phyloP scores from a whole-genome alignment of 2,888 invertebrate species.

The Calephelis perditalis region DNA sequence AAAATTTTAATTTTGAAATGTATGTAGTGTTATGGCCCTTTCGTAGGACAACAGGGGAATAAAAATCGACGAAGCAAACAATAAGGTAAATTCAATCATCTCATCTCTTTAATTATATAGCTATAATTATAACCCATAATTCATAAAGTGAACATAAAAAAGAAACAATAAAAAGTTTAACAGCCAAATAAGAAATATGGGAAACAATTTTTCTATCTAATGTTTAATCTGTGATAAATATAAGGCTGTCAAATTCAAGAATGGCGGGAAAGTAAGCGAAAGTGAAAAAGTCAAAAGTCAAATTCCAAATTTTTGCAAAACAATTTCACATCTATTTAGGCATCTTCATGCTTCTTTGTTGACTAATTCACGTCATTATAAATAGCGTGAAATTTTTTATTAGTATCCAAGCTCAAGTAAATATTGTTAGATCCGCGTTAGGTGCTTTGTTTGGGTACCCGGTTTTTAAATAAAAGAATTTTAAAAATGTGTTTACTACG shows the following conservation, averaged over 20 bases:
- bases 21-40: no score
- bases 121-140: no score
- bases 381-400: constrained; percentile 7
- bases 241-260: constrained; percentile 9
- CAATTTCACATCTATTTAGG: constrained; percentile 12
- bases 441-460: background rate
- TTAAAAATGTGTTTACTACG: constrained; percentile 12
- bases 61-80: background rate
- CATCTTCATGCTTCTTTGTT: constrained; percentile 9
- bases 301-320: constrained; percentile 12
- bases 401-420: background rate
- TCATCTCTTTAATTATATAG: no score
- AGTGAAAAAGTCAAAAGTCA: constrained; percentile 12
- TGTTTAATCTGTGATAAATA: constrained; percentile 8
- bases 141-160: no score
- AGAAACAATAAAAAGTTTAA: background rate
- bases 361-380: constrained; percentile 4
- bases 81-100: no score
- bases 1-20: no score
- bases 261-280: constrained; percentile 9
- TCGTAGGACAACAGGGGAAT: no score
- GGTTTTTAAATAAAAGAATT: constrained; percentile 25
- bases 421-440: background rate
- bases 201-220: constrained; percentile 1
- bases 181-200: background rate